Percentiles rank a stretch among this genome's conserved stretches.
Conservation (phyloP, 2,797 vertebrate genomes). For the Gambusia yucatana region DNA sequence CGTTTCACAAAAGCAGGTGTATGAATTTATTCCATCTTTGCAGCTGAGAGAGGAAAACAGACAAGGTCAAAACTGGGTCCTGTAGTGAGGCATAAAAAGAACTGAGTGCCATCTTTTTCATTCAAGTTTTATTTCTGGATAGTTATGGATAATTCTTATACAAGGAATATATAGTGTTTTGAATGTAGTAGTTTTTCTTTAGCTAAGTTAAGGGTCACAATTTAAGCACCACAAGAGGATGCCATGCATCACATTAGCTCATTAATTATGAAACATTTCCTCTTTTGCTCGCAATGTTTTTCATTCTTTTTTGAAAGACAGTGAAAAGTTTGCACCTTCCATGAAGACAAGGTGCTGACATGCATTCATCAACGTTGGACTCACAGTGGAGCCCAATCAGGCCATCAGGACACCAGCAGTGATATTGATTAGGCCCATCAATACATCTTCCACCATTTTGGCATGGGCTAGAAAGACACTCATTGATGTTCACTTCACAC, state of each 20-base stretch:
- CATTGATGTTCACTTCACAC: slow-evolving; percentile 83
- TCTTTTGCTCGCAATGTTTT: slow-evolving; percentile 64
- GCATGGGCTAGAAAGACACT: slow-evolving; percentile 83
- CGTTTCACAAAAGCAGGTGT: slow-evolving; percentile 79
- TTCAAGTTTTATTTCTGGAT: neutral
- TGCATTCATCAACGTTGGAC: slow-evolving; percentile 83
- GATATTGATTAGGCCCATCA: slow-evolving; percentile 77
- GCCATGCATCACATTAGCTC: slow-evolving; percentile 72
- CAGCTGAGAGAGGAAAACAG: slow-evolving; percentile 80
- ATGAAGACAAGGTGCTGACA: slow-evolving; percentile 85
- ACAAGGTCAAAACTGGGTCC: slow-evolving; percentile 19
- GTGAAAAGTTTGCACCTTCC: slow-evolving; percentile 81
- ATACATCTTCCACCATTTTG: slow-evolving; percentile 81
- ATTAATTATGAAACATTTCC: slow-evolving; percentile 73
- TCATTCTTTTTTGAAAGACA: slow-evolving; percentile 58
- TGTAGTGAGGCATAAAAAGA: slow-evolving; percentile 8
- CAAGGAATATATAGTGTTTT: slow-evolving; percentile 14
- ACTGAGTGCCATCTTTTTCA: slow-evolving; percentile 3
- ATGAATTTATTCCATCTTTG: slow-evolving; percentile 76
- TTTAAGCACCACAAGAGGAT: slow-evolving; percentile 74
- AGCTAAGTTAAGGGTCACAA: slow-evolving; percentile 76
- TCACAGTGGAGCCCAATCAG: slow-evolving; percentile 82
- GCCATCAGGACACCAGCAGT: slow-evolving; percentile 80
- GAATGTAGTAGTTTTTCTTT: slow-evolving; percentile 57
- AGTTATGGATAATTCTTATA: slow-evolving; percentile 11